A percentile compares a stretch with the other conserved stretches of the same genome.
These are phyloP conservation scores for Drosophila fuyamai DNA, from an alignment of 1,140 invertebrate genomes.

Conservation along the genomic window DNA sequence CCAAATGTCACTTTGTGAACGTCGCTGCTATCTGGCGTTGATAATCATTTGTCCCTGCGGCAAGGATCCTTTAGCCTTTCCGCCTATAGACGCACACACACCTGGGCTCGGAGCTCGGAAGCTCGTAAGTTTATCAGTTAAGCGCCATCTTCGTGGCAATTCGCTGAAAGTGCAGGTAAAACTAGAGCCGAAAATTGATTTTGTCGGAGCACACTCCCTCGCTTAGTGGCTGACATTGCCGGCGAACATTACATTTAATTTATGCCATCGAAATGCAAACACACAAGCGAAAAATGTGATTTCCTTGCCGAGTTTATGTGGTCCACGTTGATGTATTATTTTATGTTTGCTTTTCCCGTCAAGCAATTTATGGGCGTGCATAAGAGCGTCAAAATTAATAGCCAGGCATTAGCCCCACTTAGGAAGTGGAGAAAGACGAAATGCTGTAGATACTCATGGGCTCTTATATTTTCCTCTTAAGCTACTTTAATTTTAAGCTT, in stretches of 20 bases:
- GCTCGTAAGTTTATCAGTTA: conserved; percentile 58
- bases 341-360: conserved; percentile 8
- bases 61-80: conserved; percentile 31
- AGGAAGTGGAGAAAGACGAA: neutral
- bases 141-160: conserved; percentile 61
- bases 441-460: neutral
- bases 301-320: conserved; percentile 57
- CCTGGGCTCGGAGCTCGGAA: conserved; percentile 6
- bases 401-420: conserved; percentile 49
- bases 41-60: conserved; percentile 67
- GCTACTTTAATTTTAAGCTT: conserved; percentile 8
- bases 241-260: conserved; percentile 69
- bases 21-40: conserved; percentile 39
- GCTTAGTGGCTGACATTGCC: conserved; percentile 20
- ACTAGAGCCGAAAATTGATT: conserved; percentile 61
- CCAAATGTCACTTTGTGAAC: conserved; percentile 10
- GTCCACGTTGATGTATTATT: conserved; percentile 35
- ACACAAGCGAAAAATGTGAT: conserved; percentile 66
- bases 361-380: conserved; percentile 66
- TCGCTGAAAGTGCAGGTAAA: conserved; percentile 45
- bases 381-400: conserved; percentile 66
- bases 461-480: neutral
- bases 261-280: conserved; percentile 62
- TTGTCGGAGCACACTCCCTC: conserved; percentile 23
- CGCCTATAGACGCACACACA: conserved; percentile 7